phyloP scores from a whole-genome alignment of 2,888 invertebrate species.

The Amaurobius ferox region DNA sequence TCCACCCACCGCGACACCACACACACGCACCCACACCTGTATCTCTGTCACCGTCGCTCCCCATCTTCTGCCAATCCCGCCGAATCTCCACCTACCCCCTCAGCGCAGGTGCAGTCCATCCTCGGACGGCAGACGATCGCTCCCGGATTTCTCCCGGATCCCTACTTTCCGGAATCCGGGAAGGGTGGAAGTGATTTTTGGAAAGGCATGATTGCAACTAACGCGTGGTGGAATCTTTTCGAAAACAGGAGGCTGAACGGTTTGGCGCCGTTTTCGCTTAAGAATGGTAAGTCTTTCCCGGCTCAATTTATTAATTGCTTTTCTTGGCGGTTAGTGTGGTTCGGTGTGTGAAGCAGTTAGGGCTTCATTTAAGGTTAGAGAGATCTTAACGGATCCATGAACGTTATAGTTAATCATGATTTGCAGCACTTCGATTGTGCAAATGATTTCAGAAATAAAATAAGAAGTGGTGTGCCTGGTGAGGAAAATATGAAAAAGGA shows the following conservation, averaged over 20 bases:
- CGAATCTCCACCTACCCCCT: slow-evolving; percentile 25
- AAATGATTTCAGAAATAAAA: too few relatives aligned
- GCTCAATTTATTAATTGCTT: neutral
- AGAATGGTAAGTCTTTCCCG: slow-evolving; percentile 25
- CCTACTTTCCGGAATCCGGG: slow-evolving; percentile 14
- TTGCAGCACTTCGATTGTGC: too few relatives aligned
- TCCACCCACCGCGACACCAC: slow-evolving; percentile 7
- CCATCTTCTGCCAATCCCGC: slow-evolving; percentile 21
- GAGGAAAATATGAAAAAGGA: too few relatives aligned
- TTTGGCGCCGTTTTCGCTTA: slow-evolving; percentile 5
- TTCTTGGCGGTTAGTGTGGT: neutral
- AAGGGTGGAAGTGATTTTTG: slow-evolving; percentile 24
- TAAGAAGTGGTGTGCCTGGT: too few relatives aligned
- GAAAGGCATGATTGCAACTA: slow-evolving; percentile 43
- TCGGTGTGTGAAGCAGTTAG: too few relatives aligned
- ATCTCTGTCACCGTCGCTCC: neutral
- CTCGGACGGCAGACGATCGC: slow-evolving; percentile 8
- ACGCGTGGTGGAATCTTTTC: slow-evolving; percentile 37
- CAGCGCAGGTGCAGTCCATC: slow-evolving; percentile 54
- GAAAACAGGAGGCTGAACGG: slow-evolving; percentile 23
- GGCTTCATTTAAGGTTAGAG: too few relatives aligned
- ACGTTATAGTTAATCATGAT: too few relatives aligned
- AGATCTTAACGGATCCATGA: too few relatives aligned
- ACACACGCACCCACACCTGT: neutral
- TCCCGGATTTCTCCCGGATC: slow-evolving; percentile 37